Evolutionary conservation across 2,888 invertebrate species (phyloP).

Genomic region (Ptilodon capucinus): DNA sequence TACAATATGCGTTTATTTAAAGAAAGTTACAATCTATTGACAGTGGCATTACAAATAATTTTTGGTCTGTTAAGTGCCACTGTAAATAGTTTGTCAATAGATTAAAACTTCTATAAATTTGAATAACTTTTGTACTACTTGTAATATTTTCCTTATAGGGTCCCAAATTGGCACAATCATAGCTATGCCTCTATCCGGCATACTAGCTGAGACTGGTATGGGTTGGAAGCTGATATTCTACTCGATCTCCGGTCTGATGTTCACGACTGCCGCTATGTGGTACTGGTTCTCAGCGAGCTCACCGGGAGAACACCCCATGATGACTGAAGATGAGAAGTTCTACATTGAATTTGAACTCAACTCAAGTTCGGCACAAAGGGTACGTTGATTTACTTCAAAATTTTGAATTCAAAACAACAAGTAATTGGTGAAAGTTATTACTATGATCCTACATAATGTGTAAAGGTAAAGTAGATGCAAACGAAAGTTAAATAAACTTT

Average conservation of each 20-base stretch:
- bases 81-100: too few species aligned
- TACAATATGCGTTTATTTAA: too few species aligned
- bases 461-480: too few species aligned
- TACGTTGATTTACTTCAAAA: constrained; percentile 11
- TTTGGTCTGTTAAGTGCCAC: too few species aligned
- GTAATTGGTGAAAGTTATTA: neutral
- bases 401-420: too few species aligned
- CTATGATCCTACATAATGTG: too few species aligned
- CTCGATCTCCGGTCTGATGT: constrained; percentile 77
- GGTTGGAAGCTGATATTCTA: constrained; percentile 89
- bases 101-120: too few species aligned
- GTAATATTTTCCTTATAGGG: constrained; percentile 59
- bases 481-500: too few species aligned
- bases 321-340: constrained; percentile 78
- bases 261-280: constrained; percentile 82
- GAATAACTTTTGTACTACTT: too few species aligned
- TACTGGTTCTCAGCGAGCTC: constrained; percentile 81
- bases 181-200: constrained; percentile 85
- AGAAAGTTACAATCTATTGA: too few species aligned
- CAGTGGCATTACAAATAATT: too few species aligned
- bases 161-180: constrained; percentile 87
- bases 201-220: constrained; percentile 77
- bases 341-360: constrained; percentile 84
- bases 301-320: constrained; percentile 80
- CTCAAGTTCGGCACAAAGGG: constrained; percentile 48